phyloP scores from a whole-genome alignment of 2,113 vertebrate genomes.

The Odontesthes bonariensis region DNA sequence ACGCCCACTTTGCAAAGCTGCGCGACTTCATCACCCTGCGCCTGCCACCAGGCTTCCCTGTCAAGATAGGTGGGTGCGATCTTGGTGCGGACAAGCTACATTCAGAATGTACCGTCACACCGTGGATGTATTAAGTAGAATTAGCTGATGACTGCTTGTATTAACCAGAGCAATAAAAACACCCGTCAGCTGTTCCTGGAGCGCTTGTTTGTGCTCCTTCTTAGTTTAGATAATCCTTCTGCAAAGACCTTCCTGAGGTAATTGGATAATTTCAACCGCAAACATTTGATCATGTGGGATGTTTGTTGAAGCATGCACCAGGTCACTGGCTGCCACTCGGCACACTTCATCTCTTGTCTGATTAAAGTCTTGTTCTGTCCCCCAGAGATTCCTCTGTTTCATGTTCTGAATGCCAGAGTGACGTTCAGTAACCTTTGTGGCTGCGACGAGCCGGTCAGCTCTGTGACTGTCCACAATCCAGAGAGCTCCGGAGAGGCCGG shows the following conservation, averaged over 20 bases:
- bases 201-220: background rate
- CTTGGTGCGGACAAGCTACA: too few relatives aligned
- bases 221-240: background rate
- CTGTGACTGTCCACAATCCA: slow-evolving; percentile 78
- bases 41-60: slow-evolving; percentile 84
- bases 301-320: background rate
- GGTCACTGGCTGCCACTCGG: background rate
- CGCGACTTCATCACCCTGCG: slow-evolving; percentile 86
- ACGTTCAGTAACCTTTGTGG: slow-evolving; percentile 87
- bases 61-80: slow-evolving; percentile 80
- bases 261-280: background rate
- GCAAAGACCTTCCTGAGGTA: background rate
- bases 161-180: too few relatives aligned
- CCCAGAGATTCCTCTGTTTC: slow-evolving; percentile 86
- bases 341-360: background rate
- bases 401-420: slow-evolving; percentile 86
- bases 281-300: background rate
- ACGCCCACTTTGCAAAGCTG: slow-evolving; percentile 87
- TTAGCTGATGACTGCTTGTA: too few relatives aligned
- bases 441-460: slow-evolving; percentile 84
- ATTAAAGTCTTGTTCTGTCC: slow-evolving; percentile 1
- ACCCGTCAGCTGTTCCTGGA: background rate
- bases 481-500: slow-evolving; percentile 73
- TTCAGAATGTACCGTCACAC: too few relatives aligned
- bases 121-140: too few relatives aligned